phyloP scores from a whole-genome alignment of 2,113 vertebrate genomes.

The Notiomystis cincta region DNA sequence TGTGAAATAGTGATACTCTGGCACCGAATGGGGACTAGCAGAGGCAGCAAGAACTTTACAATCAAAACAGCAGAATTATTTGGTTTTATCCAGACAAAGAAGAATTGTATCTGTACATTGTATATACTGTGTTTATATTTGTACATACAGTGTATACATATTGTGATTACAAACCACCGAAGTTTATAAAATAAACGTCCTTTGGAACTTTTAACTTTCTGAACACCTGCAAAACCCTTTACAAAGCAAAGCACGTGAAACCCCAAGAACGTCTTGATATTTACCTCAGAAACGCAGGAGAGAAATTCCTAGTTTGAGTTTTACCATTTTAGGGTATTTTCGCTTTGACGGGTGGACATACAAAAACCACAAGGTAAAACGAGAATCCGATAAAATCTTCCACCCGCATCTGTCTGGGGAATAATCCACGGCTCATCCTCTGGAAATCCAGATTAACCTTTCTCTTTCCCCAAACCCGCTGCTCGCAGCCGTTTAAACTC shows the following conservation, averaged over 20 bases:
- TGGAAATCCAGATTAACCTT: not conserved
- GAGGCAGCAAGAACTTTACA: not conserved
- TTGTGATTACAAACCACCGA: not conserved
- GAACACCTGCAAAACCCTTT: not conserved
- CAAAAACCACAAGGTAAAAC: not conserved
- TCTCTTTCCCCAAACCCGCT: not conserved
- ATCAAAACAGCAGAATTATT: not conserved
- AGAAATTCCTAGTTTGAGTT: not conserved
- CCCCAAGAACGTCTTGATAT: fast-evolving
- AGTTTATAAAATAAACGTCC: not conserved
- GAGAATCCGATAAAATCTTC: not conserved
- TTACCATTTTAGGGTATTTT: not conserved
- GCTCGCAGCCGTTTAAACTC: not conserved
- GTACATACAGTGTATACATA: too few relatives aligned
- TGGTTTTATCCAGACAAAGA: not conserved
- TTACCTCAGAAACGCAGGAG: not conserved
- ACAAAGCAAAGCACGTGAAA: fast-evolving
- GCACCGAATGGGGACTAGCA: not conserved
- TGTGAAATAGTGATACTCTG: fast-evolving
- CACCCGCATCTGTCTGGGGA: not conserved
- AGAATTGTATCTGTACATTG: fast-evolving
- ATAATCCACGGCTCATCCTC: not conserved
- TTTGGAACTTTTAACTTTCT: not conserved
- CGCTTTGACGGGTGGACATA: fast-evolving
- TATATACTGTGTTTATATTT: too few relatives aligned